Evolutionary conservation across 2,113 vertebrate genomes (phyloP).

Genomic region (Oreamnos americanus): DNA sequence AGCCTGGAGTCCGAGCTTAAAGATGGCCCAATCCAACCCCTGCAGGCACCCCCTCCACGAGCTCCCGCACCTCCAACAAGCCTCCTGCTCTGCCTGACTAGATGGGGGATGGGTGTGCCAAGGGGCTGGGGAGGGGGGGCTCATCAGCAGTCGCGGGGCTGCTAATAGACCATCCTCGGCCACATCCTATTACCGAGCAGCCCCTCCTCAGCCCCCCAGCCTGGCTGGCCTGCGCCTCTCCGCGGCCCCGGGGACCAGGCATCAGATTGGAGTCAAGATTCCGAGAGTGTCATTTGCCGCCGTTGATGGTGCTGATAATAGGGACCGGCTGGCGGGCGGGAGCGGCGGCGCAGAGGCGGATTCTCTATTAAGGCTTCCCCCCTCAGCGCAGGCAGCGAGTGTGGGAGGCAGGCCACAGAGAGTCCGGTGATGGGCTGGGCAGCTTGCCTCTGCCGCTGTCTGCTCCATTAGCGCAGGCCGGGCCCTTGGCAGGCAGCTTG

Average conservation of each 20-base stretch:
- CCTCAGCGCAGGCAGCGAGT: constrained; percentile 17
- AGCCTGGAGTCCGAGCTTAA: not conserved
- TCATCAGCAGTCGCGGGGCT: constrained; percentile 38
- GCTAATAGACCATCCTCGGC: constrained; percentile 67
- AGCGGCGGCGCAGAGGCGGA: constrained; percentile 50
- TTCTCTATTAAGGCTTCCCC: constrained; percentile 71
- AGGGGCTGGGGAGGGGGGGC: not conserved
- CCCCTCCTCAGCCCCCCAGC: constrained; percentile 62
- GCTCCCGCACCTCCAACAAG: not conserved
- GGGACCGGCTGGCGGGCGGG: constrained; percentile 50
- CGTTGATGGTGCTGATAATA: constrained; percentile 75
- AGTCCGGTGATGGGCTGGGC: not conserved
- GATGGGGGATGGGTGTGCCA: not conserved
- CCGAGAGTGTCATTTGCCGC: constrained; percentile 75
- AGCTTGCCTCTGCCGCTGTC: not conserved
- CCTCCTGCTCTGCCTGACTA: not conserved
- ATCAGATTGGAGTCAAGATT: constrained; percentile 79
- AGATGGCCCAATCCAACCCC: not conserved
- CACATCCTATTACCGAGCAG: constrained; percentile 68
- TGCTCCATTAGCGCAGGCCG: not conserved
- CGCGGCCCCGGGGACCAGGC: constrained; percentile 67
- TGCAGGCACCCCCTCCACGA: not conserved
- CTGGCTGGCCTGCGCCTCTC: constrained; percentile 53
- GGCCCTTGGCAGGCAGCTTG: not conserved
- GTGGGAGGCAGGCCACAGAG: not conserved